Base-by-base conservation (phyloP, 2,797 vertebrate species). In the Eupleurogrammus muticus region DNA sequence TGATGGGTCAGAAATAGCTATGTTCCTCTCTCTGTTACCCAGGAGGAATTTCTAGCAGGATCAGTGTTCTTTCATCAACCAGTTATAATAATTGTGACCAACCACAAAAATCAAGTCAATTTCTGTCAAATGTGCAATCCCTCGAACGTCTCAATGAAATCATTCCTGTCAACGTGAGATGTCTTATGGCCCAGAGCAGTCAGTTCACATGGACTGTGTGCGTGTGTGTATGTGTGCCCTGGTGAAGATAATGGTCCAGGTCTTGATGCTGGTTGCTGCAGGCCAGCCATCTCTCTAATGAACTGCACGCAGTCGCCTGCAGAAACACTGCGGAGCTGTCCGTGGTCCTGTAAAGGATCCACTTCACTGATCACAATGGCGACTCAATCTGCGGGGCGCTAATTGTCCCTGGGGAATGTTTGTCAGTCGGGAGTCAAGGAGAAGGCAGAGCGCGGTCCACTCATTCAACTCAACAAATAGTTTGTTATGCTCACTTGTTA, bases 211-310 rank as follows among this genome's bases (percentile, higher is more conserved):
- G 21, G 59, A 47, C 16, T n/a, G 54, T 40, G 54, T 51, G 50
- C 70, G 24, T 54, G 12, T 51, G 46, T 56, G 38, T 67, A 35
- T 52, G 49, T 47, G 46, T 52, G 69, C 62, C 9, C 63, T 40
- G 66, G 19, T 51, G 54, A 72, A 81, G 63, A 79, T 82, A 82
- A 82, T 74, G 56, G 59, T 76, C n/a, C 44, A 64, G 57, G 61
- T 85, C 70, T 75, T 77, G 70, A 68, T 42, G 60, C 24, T 42
- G 86, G 89, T 93, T 89, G 86, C 87, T 88, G 85, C 74, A 87
- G 86, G 87, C 77, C 72, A 90, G 77, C 61, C 75, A 91, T 91
- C 70, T 90, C 88, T 82, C 79, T 93, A 93, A 92, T 93, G 92
- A 94, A 90, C 85, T 83, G 83, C 75, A 73, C 70, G 54, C 54